These are phyloP conservation scores for Hippolais icterina DNA, from an alignment of 2,113 vertebrate genomes.

Conservation along the genomic window DNA sequence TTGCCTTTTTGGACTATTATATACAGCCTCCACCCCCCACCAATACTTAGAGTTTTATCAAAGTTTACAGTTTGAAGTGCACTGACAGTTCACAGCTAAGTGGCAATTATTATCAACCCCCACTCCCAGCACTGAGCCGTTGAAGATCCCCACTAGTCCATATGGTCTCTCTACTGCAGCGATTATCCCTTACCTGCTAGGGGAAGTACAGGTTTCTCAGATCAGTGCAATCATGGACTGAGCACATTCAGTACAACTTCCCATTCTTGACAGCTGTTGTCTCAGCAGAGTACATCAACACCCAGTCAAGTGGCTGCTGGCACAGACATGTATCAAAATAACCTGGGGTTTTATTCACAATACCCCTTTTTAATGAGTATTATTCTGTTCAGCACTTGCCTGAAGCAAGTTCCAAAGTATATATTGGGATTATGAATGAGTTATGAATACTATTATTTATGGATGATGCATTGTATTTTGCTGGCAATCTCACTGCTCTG, in stretches of 20 bases:
- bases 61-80: background rate
- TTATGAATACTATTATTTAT: background rate
- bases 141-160: background rate
- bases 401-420: background rate
- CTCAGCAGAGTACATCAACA: background rate
- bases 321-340: background rate
- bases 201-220: background rate
- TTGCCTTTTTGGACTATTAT: background rate
- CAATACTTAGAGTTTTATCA: background rate
- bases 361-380: background rate
- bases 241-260: background rate
- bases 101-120: background rate
- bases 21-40: rapidly evolving
- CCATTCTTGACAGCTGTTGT: rapidly evolving
- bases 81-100: background rate
- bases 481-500: background rate
- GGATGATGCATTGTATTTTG: background rate
- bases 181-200: rapidly evolving
- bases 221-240: background rate
- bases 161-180: background rate
- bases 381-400: background rate
- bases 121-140: background rate
- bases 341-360: background rate
- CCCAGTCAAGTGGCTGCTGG: background rate
- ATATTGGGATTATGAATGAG: background rate